Evolutionary conservation across 1,140 invertebrate species (phyloP).

Genomic region (Drosophila biarmipes): DNA sequence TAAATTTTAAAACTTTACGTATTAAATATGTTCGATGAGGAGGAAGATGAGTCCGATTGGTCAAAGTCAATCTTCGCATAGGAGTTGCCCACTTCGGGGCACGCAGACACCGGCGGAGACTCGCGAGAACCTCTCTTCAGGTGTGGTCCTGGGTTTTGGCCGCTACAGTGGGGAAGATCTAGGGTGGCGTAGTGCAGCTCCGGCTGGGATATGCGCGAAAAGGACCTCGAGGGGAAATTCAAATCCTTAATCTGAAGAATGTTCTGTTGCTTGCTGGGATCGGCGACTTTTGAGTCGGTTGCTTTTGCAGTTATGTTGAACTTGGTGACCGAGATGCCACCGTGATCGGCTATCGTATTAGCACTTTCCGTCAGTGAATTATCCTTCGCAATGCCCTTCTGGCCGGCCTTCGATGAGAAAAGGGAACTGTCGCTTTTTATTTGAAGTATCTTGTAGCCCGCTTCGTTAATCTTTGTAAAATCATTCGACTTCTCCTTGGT

Average conservation of each 20-base stretch:
- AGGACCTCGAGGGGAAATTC: constrained; percentile 69
- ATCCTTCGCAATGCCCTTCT: constrained; percentile 76
- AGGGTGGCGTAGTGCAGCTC: constrained; percentile 89
- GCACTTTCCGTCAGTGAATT: constrained; percentile 47
- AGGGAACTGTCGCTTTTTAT: constrained; percentile 81
- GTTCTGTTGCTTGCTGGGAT: constrained; percentile 18
- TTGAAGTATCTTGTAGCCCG: constrained; percentile 76
- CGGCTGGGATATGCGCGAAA: constrained; percentile 85
- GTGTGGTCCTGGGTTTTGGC: constrained; percentile 71
- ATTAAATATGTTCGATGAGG: constrained; percentile 79
- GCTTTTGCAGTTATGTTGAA: constrained; percentile 21
- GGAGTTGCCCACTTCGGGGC: constrained; percentile 85
- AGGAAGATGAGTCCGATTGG: constrained; percentile 85
- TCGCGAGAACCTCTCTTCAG: constrained; percentile 60
- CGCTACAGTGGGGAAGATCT: constrained; percentile 85
- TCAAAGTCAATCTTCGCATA: constrained; percentile 91
- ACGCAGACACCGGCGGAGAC: constrained; percentile 80
- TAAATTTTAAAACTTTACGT: constrained; percentile 46
- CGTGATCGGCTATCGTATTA: constrained; percentile 34
- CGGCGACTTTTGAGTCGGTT: constrained; percentile 15
- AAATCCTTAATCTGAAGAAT: constrained; percentile 32
- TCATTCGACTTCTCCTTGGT: constrained; percentile 48
- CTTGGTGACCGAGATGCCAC: constrained; percentile 18
- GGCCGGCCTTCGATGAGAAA: constrained; percentile 63
- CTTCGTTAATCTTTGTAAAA: constrained; percentile 30